Percentiles rank a stretch among this genome's conserved stretches.
Evolutionary conservation across 2,888 invertebrate species (phyloP).

Genomic region (Girardia tigrina): DNA sequence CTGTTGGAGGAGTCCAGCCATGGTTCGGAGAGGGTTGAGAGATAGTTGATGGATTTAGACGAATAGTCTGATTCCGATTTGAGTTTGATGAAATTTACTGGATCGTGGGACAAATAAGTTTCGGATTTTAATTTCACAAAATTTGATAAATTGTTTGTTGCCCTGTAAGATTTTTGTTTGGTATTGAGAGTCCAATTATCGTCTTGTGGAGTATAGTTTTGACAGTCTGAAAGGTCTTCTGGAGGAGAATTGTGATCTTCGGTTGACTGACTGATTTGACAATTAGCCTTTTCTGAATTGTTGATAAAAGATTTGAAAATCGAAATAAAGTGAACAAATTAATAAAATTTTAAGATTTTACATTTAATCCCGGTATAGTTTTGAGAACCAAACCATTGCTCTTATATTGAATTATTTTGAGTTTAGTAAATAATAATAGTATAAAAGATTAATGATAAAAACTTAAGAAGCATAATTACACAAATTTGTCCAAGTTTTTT

Average conservation of each 20-base stretch:
- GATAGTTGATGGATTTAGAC: background rate
- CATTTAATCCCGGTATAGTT: no score
- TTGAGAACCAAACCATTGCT: no score
- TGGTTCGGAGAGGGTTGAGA: background rate
- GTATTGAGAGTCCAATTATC: background rate
- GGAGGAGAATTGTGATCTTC: constrained; percentile 3
- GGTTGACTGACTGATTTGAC: constrained; percentile 14
- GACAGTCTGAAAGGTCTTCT: constrained; percentile 9
- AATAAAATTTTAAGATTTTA: no score
- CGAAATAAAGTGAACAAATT: no score
- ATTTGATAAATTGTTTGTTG: background rate
- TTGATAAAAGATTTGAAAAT: background rate
- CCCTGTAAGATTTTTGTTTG: background rate
- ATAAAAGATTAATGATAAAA: no score
- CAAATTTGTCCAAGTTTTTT: no score
- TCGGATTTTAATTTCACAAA: background rate
- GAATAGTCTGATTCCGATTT: constrained; percentile 16
- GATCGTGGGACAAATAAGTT: background rate
- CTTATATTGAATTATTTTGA: no score
- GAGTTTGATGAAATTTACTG: constrained; percentile 6
- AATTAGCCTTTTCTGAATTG: background rate
- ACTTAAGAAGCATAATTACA: no score
- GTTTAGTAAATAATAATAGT: no score
- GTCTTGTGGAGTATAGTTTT: constrained; percentile 14
- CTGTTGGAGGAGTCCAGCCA: background rate